Evolutionary conservation across 2,113 vertebrate species (phyloP), one percentile per base, ranked within the genome.

Genomic region (Poecile atricapillus): DNA sequence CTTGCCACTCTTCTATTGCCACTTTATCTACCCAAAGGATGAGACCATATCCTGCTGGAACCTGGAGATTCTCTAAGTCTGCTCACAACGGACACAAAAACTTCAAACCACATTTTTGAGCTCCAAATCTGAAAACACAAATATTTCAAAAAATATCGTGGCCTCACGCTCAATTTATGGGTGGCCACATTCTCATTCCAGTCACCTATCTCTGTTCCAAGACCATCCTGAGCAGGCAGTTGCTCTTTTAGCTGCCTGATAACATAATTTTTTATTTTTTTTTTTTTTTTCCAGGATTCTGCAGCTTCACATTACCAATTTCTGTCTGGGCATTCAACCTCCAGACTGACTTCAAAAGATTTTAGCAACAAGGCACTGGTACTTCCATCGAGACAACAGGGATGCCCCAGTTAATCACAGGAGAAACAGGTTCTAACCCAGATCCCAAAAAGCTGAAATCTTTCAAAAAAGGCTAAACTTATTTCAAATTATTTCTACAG

Each of bases 341-440:
- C 47, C 69, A 46, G 88, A 63, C 23, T 47, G 63, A 85, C 82
- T 93, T 94, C 85, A 94, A 68, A 96, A 81, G 63, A 47, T 44
- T 83, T 79, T 18, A 76, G 33, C 63, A 43, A 30, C 44, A 74
- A 94, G 82, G 47, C 55, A 15, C 8, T 3, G 16, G 56, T 55
- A 25, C 59, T 83, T 62, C 59, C 78, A 55, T 33, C 0, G 6
- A 91, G 89, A 83, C 70, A 74, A 74, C 56, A 62, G 68, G 7
- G 41, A 71, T 91, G 89, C 46, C 87, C 84, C 89, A 69, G 81
- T 73, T 87, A 75, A 58, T 43, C 67, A 44, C 70, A 50, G 81
- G 41, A 87, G 73, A 60, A 77, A 44, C 80, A 93, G 41, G n/a
- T n/a, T 94, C 69, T 80, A 89, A 56, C 69, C 58, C 81, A 69